Evolutionary conservation across 2,113 vertebrate species (phyloP).

Genomic region (Bos taurus): ARS-UCD2.0 NC_037333.1:56675001-56675500

Average conservation of each 20-base stretch:
- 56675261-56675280: neutral
- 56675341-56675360: neutral
- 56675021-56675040: neutral
- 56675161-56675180: neutral
- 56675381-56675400: accelerated
- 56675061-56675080: neutral
- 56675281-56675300: neutral
- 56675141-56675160: neutral
- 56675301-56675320: neutral
- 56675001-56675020: neutral
- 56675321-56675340: neutral
- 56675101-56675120: neutral
- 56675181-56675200: neutral
- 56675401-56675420: neutral
- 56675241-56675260: neutral
- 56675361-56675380: neutral
- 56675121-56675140: neutral
- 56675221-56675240: neutral
- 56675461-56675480: neutral
- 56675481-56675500: neutral
- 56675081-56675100: neutral
- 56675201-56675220: neutral
- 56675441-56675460: neutral
- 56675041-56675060: neutral
- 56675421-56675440: neutral